Conservation (phyloP, 2,888 invertebrate genomes). For the Eupithecia pulchellata region DNA sequence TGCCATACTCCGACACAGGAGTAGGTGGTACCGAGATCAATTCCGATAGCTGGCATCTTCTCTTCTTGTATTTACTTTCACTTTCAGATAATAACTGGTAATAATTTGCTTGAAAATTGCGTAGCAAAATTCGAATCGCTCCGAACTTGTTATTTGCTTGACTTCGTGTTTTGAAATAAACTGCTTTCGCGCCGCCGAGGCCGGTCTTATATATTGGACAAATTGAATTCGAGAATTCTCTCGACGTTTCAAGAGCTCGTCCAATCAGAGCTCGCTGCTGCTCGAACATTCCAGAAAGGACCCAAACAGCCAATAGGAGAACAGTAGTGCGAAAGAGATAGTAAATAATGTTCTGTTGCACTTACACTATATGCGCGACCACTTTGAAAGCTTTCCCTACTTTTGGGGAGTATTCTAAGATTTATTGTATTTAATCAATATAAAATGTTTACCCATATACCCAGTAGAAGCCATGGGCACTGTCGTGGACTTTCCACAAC, state of each 20-base stretch:
- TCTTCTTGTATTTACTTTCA: conserved; percentile 43
- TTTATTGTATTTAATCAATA: background rate
- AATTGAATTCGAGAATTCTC: conserved; percentile 23
- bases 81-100: conserved; percentile 5
- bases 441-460: too few species aligned
- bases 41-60: conserved; percentile 69
- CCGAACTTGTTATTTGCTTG: conserved; percentile 14
- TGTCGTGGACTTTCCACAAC: too few species aligned
- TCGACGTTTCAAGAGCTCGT: conserved; percentile 15
- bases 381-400: conserved; percentile 17
- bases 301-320: conserved; percentile 17
- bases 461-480: too few species aligned
- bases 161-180: conserved; percentile 31
- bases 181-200: conserved; percentile 20
- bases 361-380: conserved; percentile 21
- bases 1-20: conserved; percentile 83
- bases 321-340: conserved; percentile 21
- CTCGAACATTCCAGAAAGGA: conserved; percentile 22
- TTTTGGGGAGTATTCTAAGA: conserved; percentile 16
- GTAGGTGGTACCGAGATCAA: conserved; percentile 75
- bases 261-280: conserved; percentile 21
- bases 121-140: conserved; percentile 15
- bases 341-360: background rate
- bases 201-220: conserved; percentile 24
- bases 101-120: conserved; percentile 7